A percentile compares a stretch with the other conserved stretches of the same genome.
phyloP scores from a whole-genome alignment of 2,888 invertebrate genomes.

The Cheilosia urbana region DNA sequence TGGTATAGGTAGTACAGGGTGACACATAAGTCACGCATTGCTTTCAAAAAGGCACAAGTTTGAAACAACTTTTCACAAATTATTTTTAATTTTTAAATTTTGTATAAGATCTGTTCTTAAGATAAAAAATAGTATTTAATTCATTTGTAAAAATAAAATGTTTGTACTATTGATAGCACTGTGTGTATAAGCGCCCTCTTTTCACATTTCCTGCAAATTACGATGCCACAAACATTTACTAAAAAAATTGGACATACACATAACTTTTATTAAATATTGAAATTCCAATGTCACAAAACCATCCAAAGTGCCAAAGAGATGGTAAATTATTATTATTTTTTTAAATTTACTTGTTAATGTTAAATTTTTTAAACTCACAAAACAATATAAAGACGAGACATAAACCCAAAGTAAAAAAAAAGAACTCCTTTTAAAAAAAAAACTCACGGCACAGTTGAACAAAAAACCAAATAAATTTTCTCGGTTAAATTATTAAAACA shows the following conservation, averaged over 20 bases:
- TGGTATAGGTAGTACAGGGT: too few relatives aligned
- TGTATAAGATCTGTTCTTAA: too few relatives aligned
- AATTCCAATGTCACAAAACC: not conserved
- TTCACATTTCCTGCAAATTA: not conserved
- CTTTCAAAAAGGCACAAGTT: too few relatives aligned
- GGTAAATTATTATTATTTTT: not conserved
- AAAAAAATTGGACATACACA: not conserved
- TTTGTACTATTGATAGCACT: too few relatives aligned
- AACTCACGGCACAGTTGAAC: conserved; percentile 46
- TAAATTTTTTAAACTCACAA: conserved; percentile 6
- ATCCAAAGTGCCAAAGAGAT: too few relatives aligned
- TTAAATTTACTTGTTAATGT: not conserved
- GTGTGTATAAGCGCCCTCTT: too few relatives aligned
- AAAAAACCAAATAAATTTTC: conserved; percentile 24
- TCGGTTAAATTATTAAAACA: not conserved
- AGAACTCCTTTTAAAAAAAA: not conserved
- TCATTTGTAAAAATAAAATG: too few relatives aligned
- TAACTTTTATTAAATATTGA: not conserved
- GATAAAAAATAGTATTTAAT: too few relatives aligned
- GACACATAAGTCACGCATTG: too few relatives aligned
- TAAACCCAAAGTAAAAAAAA: not conserved
- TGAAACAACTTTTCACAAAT: too few relatives aligned
- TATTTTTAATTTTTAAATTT: too few relatives aligned
- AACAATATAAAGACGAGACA: conserved; percentile 34
- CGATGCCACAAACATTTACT: not conserved